Evolutionary conservation across 1,140 invertebrate genomes (phyloP).

Genomic region (Polypedilum vanderplanki): DNA sequence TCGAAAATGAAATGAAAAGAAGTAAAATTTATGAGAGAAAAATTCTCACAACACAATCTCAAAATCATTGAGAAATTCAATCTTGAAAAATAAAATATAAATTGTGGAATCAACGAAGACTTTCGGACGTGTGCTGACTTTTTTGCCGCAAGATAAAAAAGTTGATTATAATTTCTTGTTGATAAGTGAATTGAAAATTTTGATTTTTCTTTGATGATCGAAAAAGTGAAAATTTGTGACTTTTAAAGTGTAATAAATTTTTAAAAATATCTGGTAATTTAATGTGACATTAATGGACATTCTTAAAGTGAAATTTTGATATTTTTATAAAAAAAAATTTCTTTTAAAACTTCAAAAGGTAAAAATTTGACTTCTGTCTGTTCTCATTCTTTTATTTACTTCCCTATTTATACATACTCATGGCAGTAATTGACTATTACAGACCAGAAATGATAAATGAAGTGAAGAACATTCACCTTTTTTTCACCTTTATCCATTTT

Average conservation of each 20-base stretch:
- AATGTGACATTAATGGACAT: neutral
- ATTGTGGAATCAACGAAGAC: conserved; percentile 10
- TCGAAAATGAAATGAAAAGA: neutral
- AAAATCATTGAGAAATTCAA: neutral
- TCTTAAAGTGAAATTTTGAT: too few species aligned
- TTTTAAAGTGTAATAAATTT: neutral
- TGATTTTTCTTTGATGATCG: neutral
- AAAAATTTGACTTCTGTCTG: too few species aligned
- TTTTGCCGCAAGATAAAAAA: neutral
- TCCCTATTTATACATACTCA: too few species aligned
- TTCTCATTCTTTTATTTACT: too few species aligned
- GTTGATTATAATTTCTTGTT: neutral
- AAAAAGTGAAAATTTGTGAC: neutral
- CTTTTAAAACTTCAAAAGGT: too few species aligned
- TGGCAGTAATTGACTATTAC: too few species aligned
- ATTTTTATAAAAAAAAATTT: too few species aligned
- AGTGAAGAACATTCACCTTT: too few species aligned
- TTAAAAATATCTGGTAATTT: neutral
- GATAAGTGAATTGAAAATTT: neutral
- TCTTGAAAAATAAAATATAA: neutral
- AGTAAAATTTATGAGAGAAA: conserved; percentile 9
- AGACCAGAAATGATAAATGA: too few species aligned
- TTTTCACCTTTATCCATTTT: too few species aligned
- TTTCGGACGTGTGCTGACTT: neutral
- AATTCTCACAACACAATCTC: neutral